Base-by-base conservation (phyloP, 2,888 invertebrate species). In the Hoplodrina ambigua region DNA sequence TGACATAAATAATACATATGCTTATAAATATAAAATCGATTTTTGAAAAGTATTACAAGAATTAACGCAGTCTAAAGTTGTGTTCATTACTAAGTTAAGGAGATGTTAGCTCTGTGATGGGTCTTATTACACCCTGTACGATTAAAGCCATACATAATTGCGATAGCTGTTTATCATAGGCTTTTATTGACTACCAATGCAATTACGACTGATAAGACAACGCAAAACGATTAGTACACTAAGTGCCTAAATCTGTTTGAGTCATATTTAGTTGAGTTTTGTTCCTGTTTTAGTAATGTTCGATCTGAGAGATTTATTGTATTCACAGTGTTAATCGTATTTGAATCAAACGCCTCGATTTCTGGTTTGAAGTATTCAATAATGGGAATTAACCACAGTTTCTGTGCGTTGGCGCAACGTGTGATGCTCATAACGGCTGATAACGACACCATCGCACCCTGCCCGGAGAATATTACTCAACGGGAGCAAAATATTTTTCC, bases 201-300 rank as follows among this genome's bases (percentile, higher is more conserved):
- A 19, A 56, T 65, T 53, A 57, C 7, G 0, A 13, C 37, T 30
- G 72, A 72, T 75, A 53, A 75, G 53, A 25, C 46, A 57, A 57
- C 7, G 1, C 19, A 46, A 37, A 46, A 19, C 46, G 53, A 66
- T 67, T 25, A 2, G 25, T 53, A 37, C 17, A 15, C 25, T n/a
- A 75, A 75, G n/a, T 75, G 44, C 8, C 4, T 7, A 57, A 33
- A 37, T 56, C 25, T 25, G 5, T 19, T 11, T 8, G 10, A 52
- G 52, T 11, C 13, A 11, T 15, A 57, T 25, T 57, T 20, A 67
- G 30, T 66, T n/a, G 15, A 25, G 4, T 19, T 30, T 7, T 8
- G 46, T 46, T 46, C n/a, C 6, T 30, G 25, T n/a, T 11, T 8
- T 10, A 2, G 13, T 17, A 15, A 68, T 46, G 53, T 63, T 20